Evolutionary conservation across 92 coral and sea anemone species (phyloP).

Genomic region (Actinostola sp.): DNA sequence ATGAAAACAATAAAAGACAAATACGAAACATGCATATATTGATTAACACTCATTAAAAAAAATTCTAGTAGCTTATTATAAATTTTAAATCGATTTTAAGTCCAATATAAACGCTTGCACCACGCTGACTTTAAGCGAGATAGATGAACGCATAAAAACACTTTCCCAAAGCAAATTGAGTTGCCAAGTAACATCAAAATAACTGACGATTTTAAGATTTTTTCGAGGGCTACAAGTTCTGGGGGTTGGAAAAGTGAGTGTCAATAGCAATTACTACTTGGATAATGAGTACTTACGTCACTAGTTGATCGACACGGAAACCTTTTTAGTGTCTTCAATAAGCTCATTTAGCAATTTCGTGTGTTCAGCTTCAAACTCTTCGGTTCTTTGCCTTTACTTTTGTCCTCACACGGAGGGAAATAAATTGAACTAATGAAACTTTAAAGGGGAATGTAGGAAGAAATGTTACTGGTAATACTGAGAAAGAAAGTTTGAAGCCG

Average conservation of each 20-base stretch:
- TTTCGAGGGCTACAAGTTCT: not conserved
- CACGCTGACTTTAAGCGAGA: not conserved
- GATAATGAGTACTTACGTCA: not conserved
- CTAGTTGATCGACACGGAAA: conserved; percentile 16
- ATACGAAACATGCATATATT: not conserved
- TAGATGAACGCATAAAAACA: no score
- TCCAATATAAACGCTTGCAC: not conserved
- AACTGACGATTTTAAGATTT: no score
- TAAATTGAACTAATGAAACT: not conserved
- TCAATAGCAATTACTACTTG: no score
- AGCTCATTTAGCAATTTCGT: conserved; percentile 6
- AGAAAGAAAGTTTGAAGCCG: not conserved
- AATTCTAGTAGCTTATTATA: no score
- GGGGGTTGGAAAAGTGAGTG: not conserved
- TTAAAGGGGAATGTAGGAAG: not conserved
- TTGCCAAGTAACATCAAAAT: no score
- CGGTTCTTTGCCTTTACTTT: not conserved
- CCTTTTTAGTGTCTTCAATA: conserved; percentile 20
- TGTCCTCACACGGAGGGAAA: not conserved
- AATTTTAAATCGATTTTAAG: not conserved
- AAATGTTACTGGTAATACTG: not conserved
- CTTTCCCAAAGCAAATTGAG: no score
- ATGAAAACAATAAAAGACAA: not conserved
- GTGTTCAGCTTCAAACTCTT: conserved; percentile 19
- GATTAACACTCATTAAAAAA: not conserved